A percentile compares a stretch with the other conserved stretches of the same genome.
phyloP scores from a whole-genome alignment of 2,797 vertebrate species.

The Rhinichthys osculus region DNA sequence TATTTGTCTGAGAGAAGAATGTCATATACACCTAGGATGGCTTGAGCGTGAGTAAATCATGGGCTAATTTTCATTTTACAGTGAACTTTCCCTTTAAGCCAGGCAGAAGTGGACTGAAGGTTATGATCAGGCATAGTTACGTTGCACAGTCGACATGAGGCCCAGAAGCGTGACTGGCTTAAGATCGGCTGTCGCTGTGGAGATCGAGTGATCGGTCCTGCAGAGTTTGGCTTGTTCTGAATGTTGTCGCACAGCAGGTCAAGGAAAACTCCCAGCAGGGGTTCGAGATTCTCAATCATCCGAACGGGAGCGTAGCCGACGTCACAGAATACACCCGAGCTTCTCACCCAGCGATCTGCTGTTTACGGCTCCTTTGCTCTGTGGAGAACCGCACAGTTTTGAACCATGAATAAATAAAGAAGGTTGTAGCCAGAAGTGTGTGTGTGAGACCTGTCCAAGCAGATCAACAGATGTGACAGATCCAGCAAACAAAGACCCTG shows the following conservation, averaged over 20 bases:
- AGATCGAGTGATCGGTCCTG: constrained; percentile 79
- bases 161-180: constrained; percentile 73
- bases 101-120: background rate
- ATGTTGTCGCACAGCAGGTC: constrained; percentile 77
- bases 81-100: too few relatives aligned
- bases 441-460: background rate
- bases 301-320: background rate
- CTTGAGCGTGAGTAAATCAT: too few relatives aligned
- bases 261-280: constrained; percentile 79
- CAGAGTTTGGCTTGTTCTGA: constrained; percentile 63
- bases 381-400: background rate
- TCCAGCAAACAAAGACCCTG: background rate
- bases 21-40: too few relatives aligned
- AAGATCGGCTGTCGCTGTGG: constrained; percentile 66
- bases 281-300: constrained; percentile 76
- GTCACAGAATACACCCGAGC: background rate
- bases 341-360: background rate
- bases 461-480: background rate
- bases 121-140: background rate
- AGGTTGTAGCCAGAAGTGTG: background rate
- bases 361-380: background rate
- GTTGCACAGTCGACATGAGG: constrained; percentile 51
- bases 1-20: too few relatives aligned
- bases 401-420: background rate
- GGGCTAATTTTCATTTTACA: too few relatives aligned